Percentiles rank a stretch among this genome's conserved stretches.
Conservation (phyloP, 1,140 invertebrate species). For the Euglossa dilemma region DNA sequence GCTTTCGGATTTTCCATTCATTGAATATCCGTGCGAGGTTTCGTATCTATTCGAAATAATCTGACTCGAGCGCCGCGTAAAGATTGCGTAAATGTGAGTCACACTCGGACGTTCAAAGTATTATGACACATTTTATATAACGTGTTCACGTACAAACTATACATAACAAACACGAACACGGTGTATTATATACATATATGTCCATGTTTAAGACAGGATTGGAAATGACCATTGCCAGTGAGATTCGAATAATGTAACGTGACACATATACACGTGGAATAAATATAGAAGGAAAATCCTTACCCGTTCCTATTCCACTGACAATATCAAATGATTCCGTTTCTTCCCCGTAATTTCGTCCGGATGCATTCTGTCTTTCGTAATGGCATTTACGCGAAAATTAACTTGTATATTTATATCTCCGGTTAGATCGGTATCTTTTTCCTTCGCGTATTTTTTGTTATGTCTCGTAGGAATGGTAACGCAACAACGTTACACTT, state of each 20-base stretch:
- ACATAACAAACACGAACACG: slow-evolving; percentile 12
- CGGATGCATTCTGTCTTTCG: not conserved
- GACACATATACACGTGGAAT: not conserved
- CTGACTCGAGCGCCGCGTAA: slow-evolving; percentile 38
- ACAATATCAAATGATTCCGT: not conserved
- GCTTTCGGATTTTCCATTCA: slow-evolving; percentile 49
- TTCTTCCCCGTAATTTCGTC: too few relatives aligned
- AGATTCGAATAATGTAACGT: slow-evolving; percentile 28
- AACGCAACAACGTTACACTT: not conserved
- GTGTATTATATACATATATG: not conserved
- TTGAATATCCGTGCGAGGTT: slow-evolving; percentile 29
- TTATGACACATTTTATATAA: slow-evolving; percentile 61
- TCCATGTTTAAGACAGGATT: slow-evolving; percentile 6
- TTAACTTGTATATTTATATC: not conserved
- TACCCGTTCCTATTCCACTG: slow-evolving; percentile 1
- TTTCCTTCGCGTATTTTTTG: not conserved
- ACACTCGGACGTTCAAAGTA: slow-evolving; percentile 32
- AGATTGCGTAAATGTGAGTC: slow-evolving; percentile 61
- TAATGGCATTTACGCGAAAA: not conserved
- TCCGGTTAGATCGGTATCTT: too few relatives aligned
- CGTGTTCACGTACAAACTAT: slow-evolving; percentile 16
- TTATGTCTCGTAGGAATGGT: not conserved
- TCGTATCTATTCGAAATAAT: slow-evolving; percentile 45
- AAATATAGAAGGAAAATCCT: slow-evolving; percentile 19
- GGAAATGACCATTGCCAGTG: slow-evolving; percentile 30